A percentile compares a stretch with the other conserved stretches of the same genome.
Evolutionary conservation across 2,888 invertebrate genomes (phyloP).

Genomic region (Tiliacea aurago): DNA sequence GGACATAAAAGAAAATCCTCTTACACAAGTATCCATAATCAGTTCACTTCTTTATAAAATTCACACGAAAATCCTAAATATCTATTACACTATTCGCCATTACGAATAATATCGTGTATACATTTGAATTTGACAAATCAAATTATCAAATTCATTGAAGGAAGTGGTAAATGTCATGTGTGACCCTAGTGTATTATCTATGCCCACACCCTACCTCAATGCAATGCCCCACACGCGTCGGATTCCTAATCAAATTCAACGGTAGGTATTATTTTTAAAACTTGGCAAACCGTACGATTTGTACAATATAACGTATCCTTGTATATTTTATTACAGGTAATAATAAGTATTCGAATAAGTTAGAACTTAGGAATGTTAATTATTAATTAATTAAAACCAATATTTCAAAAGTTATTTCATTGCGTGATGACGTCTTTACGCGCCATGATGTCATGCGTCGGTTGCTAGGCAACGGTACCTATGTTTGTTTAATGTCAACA

Average conservation of each 20-base stretch:
- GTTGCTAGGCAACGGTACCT: slow-evolving; percentile 59
- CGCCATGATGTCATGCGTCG: slow-evolving; percentile 26
- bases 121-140: slow-evolving; percentile 63
- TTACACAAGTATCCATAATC: slow-evolving; percentile 76
- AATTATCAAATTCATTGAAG: slow-evolving; percentile 28
- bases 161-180: slow-evolving; percentile 24
- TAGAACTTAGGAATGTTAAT: background rate
- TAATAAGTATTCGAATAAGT: background rate
- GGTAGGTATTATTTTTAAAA: slow-evolving; percentile 6
- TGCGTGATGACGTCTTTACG: slow-evolving; percentile 32
- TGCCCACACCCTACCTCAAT: too few species aligned
- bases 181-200: too few species aligned
- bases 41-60: slow-evolving; percentile 32
- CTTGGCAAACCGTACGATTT: background rate
- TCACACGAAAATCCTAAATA: slow-evolving; percentile 54
- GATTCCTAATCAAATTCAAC: slow-evolving; percentile 14
- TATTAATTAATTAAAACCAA: slow-evolving; percentile 10
- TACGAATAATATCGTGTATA: slow-evolving; percentile 42
- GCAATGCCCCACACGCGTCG: background rate
- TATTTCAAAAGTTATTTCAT: slow-evolving; percentile 29
- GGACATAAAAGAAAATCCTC: slow-evolving; percentile 85
- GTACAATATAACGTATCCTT: background rate
- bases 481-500: slow-evolving; percentile 43
- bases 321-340: background rate
- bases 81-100: slow-evolving; percentile 49